Conservation (phyloP, 1,140 invertebrate species). For the Trinorchestia longiramus region DNA sequence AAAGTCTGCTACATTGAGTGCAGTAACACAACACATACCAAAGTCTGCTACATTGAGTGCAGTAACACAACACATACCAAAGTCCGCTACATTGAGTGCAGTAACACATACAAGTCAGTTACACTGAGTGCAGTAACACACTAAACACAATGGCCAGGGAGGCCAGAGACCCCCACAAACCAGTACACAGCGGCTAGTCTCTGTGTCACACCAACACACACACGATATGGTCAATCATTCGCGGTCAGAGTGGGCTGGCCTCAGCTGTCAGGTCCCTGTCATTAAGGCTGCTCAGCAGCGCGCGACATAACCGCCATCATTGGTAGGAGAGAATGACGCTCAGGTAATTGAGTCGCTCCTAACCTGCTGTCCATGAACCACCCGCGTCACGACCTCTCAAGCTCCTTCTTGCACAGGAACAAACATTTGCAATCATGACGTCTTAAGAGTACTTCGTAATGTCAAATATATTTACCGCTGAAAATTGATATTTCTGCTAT, state of each 20-base stretch:
- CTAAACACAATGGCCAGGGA: no score
- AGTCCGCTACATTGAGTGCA: not conserved
- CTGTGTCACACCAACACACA: not conserved
- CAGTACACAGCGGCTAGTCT: not conserved
- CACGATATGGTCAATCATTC: not conserved
- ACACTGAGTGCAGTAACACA: no score
- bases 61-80: not conserved
- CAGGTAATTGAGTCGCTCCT: not conserved
- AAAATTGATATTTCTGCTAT: no score
- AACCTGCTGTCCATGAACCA: not conserved
- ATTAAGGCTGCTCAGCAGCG: not conserved
- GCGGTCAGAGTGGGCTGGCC: not conserved
- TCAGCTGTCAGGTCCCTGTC: not conserved
- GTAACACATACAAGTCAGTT: no score
- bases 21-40: no score
- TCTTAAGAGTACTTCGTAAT: no score
- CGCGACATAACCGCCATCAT: not conserved
- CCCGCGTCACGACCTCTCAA: no score
- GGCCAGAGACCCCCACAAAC: no score
- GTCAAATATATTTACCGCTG: no score
- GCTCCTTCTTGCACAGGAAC: no score
- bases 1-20: no score
- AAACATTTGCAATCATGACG: no score
- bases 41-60: not conserved
- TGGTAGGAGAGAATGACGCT: not conserved